Evolutionary conservation across 2,888 invertebrate genomes (phyloP), one percentile per base, ranked within the genome.

Genomic region (Caenorhabditis panamensis): DNA sequence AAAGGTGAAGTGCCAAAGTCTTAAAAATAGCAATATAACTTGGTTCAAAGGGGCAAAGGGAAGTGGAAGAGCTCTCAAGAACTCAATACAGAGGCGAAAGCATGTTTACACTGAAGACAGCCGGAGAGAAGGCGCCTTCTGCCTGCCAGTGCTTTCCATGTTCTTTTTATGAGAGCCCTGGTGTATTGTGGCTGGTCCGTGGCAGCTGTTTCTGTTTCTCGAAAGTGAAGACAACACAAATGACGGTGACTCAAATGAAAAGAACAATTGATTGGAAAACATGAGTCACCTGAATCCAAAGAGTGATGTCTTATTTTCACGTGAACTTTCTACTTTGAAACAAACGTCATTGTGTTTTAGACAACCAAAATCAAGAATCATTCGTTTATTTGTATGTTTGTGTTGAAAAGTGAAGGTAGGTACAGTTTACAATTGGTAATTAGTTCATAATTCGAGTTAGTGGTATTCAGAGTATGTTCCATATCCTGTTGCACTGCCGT

Each of bases 61-160:
- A 13, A 3, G 26, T n/a, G 1, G 22, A 67, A 36, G 41, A 67
- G 47, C 47, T 56, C 31, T 49, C 41, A 20, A 37, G 36, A 66
- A 28, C 28, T 47, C 44, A 44, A 54, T 54, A 54, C 26, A 54
- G n/a, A 47, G 47, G 44, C 4, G 13, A 44, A 28, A 56, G 26
- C 18, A 28, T 22, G 44, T 41, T 76, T 76, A 75, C 75, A 75
- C 66, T 54, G 53, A 56, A 73, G 28, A 11, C 24, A 16, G 54
- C 54, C 54, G 54, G 59, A 37, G 58, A 72, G 54, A 47, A 63
- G 58, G 20, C 28, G 31, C 36, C 44, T 44, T 54, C 62, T 59
- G 66, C 44, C 75, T 66, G 66, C 66, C 75, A 75, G 75, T 67
- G 75, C 66, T 73, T 73, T 58, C 73, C 56, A 64, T 75, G 75